These are phyloP conservation scores for Sylvilagus bachmani DNA, from an alignment of 2,113 vertebrate genomes.

Conservation along the genomic window DNA sequence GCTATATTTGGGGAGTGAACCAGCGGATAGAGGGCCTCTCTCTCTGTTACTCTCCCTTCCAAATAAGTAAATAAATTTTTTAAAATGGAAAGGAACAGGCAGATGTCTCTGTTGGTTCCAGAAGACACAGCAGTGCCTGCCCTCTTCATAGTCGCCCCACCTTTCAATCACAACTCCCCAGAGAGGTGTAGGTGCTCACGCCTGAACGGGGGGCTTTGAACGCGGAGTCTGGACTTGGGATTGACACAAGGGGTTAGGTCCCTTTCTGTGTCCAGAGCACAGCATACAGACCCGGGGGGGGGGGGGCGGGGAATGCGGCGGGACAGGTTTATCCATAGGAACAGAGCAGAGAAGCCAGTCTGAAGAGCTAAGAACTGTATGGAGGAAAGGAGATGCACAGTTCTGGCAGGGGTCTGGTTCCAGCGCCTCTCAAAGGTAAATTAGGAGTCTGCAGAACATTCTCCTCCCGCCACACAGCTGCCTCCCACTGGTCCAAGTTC, in stretches of 20 bases:
- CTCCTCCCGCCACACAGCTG: neutral
- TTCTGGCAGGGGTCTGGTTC: neutral
- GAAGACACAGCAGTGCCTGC: neutral
- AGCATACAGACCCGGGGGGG: neutral
- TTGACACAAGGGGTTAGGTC: neutral
- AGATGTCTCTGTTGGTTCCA: neutral
- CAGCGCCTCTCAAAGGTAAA: neutral
- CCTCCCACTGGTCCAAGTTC: neutral
- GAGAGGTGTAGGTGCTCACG: neutral
- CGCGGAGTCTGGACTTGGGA: neutral
- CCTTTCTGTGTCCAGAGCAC: neutral
- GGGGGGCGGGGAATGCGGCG: too few relatives aligned
- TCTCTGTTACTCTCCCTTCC: too few relatives aligned
- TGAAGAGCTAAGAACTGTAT: neutral
- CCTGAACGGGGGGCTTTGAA: too few relatives aligned
- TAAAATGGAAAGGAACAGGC: neutral
- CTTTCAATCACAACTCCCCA: neutral
- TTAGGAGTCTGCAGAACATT: neutral
- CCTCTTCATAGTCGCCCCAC: neutral
- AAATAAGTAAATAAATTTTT: too few relatives aligned
- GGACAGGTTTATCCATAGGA: fast-evolving
- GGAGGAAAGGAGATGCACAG: neutral
- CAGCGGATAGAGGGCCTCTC: too few relatives aligned
- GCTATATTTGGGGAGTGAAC: too few relatives aligned
- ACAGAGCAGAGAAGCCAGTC: neutral